Base-by-base conservation (phyloP, 2,797 vertebrate genomes). In the Gambelia wislizenii region DNA sequence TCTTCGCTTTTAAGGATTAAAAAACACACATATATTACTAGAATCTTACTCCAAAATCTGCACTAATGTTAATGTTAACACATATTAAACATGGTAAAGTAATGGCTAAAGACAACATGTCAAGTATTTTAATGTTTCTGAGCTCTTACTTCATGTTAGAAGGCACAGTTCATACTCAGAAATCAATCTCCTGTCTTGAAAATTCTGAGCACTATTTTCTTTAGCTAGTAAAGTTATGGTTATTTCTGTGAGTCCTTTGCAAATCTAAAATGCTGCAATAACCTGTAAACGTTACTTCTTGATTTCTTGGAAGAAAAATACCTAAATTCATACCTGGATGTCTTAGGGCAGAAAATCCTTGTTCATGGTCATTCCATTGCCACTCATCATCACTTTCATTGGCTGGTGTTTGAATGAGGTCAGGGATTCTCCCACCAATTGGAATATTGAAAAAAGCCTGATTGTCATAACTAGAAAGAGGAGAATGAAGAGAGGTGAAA, bases 311-410 rank as follows among this genome's bases (percentile, higher is more conserved):
- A 1, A n/a, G n/a, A 72, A 30, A 83, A 12, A 2, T 79, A 91
- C n/a, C 54, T 42, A 76, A 86, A 44, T 81, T 10, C 93, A 89
- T 96, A 98, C 98, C 98, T 97, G 98, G 97, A 85, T 98, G 96
- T 89, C 97, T 97, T 86, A 98, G 91, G 18, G 98, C 97, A 89
- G 98, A 98, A 93, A 98, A 97, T 0, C 98, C 97, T 2, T 98
- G 98, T 90, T 98, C 97, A 2, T 92, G 95, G 74, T 98, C 97
- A 0, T 96, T 96, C 97, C 97, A 97, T 61, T 97, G 97, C 98
- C 98, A 98, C 39, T 95, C 97, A 39, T 94, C 95, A 47, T 97
- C 96, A 0, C 97, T 98, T 42, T 98, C 98, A 3, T 96, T 96
- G 85, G 89, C 70, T 54, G 96, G 93, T 3, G 89, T 90, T 70